Evolutionary conservation across 2,797 vertebrate species (phyloP), one percentile per base, ranked within the genome.

Genomic region (Limnodromus scolopaceus): DNA sequence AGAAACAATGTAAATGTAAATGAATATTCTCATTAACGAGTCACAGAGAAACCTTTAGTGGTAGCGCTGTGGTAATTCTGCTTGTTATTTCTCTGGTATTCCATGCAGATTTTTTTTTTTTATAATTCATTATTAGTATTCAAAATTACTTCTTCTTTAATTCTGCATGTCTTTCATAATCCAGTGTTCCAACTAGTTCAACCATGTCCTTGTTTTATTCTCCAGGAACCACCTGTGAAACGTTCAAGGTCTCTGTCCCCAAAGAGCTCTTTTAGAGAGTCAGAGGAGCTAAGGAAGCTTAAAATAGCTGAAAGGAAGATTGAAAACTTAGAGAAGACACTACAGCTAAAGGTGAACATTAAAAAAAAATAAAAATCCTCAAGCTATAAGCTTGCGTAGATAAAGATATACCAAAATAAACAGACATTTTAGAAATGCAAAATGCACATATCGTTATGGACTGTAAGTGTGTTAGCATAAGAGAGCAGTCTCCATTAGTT

Each of bases 1-100:
- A 99, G 99, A 99, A 99, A 99, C 99, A 99, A 99, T 99, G 99
- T 99, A 99, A 99, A 99, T 99, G 99, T 99, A 99, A 99, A 99
- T 99, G 99, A 99, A 99, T 99, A 99, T 99, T 99, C 99, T 99
- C 99, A 99, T 99, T 99, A 99, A 99, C 99, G 98, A 99, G 99
- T 99, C 98, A 98, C 99, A 99, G 99, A 98, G 99, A 99, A 99
- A 99, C 99, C 99, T 98, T 98, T 98, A 98, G 98, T 97, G 96
- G 98, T 98, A 98, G 98, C 98, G 96, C 98, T 98, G 98, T 98
- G 98, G 98, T 98, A 98, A 98, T 98, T 98, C 98, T 96, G 98
- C 98, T 98, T 98, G 97, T 98, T 98, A 98, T 98, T 99, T 98
- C 98, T 98, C 98, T 98, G 96, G 97, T 98, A 98, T 98, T 98